Conservation (phyloP, 2,113 vertebrate genomes). For the Campylomormyrus tamandua region DNA sequence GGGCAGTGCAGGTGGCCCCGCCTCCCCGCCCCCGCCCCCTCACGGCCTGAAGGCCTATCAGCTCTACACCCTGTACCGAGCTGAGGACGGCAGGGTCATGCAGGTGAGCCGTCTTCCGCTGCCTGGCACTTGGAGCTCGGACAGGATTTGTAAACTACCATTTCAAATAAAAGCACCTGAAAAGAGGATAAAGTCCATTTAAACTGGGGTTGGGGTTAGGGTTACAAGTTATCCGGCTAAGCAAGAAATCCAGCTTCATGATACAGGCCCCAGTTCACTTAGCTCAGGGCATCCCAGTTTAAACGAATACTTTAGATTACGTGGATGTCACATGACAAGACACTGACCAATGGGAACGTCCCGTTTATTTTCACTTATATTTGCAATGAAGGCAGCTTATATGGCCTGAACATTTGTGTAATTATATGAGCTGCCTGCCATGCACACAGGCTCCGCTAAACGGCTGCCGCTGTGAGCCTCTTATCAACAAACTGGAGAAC, state of each 20-base stretch:
- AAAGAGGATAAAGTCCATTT: not conserved
- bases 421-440: not conserved
- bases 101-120: conserved; percentile 63
- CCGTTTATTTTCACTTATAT: not conserved
- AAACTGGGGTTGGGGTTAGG: too few species aligned
- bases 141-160: not conserved
- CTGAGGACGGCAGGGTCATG: conserved; percentile 88
- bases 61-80: conserved; percentile 88
- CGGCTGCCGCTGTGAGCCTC: conserved; percentile 91
- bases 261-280: too few species aligned
- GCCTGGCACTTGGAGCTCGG: not conserved
- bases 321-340: not conserved
- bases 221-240: too few species aligned
- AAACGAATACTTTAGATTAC: too few species aligned
- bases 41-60: conserved; percentile 90
- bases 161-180: not conserved
- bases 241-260: too few species aligned
- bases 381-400: not conserved
- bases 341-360: not conserved
- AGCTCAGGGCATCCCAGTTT: too few species aligned
- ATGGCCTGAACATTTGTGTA: not conserved
- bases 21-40: conserved; percentile 58
- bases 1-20: conserved; percentile 55
- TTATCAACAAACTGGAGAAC: conserved; percentile 89
- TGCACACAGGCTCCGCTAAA: conserved; percentile 78